A percentile compares a stretch with the other conserved stretches of the same genome.
These are phyloP conservation scores for Parotocinclus haroldoi DNA, from an alignment of 2,797 vertebrate genomes.

Conservation along the genomic window DNA sequence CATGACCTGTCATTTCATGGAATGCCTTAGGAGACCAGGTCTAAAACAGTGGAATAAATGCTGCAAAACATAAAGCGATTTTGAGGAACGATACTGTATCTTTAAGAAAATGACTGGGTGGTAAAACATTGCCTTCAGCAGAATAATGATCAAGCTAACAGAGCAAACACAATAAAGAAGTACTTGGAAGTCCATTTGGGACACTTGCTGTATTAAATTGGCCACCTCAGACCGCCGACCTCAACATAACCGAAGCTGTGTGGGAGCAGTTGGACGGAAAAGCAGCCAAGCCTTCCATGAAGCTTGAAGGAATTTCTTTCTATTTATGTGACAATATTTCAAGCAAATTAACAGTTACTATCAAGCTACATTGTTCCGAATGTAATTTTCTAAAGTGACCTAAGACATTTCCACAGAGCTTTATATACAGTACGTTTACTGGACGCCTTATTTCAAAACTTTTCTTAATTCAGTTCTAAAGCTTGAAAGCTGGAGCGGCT, in stretches of 20 bases:
- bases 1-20: no score
- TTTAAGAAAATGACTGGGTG: neutral
- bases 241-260: constrained; percentile 14
- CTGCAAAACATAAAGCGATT: no score
- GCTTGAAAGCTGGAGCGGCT: neutral
- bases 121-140: neutral
- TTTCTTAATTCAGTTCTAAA: neutral
- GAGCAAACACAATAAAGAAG: constrained; percentile 2
- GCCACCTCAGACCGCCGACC: constrained; percentile 10
- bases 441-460: neutral
- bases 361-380: neutral
- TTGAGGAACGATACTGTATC: neutral
- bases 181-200: constrained; percentile 6
- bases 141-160: neutral
- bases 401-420: no score
- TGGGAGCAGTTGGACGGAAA: constrained; percentile 10
- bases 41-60: no score
- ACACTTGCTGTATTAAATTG: constrained; percentile 11
- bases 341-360: neutral
- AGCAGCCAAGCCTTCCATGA: constrained; percentile 3
- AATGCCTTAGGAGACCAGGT: no score
- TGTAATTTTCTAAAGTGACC: neutral
- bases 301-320: no score
- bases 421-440: no score
- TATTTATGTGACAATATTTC: no score